These are phyloP conservation scores for Agrypnus murinus DNA, from an alignment of 2,888 invertebrate genomes.

Conservation along the genomic window DNA sequence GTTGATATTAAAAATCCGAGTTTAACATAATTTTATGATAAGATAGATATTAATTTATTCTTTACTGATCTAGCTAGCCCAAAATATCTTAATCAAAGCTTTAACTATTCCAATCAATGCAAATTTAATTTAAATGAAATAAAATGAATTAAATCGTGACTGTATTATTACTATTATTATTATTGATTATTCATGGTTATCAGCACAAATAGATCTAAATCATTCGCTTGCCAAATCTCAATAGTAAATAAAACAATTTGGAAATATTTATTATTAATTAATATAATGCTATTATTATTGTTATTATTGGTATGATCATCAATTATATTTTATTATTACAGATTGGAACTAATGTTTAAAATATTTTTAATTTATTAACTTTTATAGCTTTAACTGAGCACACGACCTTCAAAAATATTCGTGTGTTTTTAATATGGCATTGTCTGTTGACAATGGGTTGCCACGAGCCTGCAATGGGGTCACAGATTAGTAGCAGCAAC, in stretches of 20 bases:
- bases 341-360: too few species aligned
- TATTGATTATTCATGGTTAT: not conserved
- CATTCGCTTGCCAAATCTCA: constrained; percentile 9
- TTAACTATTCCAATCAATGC: not conserved
- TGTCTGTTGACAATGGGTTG: constrained; percentile 52
- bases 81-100: not conserved
- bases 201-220: constrained; percentile 7
- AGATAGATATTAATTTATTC: too few species aligned
- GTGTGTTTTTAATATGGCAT: constrained; percentile 45
- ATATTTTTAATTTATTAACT: too few species aligned
- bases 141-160: not conserved
- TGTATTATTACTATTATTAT: constrained; percentile 5
- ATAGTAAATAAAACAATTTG: not conserved
- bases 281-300: too few species aligned
- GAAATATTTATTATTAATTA: too few species aligned
- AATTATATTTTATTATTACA: too few species aligned
- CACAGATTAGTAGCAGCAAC: constrained; percentile 38
- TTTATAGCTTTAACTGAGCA: constrained; percentile 18
- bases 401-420: constrained; percentile 52
- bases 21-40: too few species aligned
- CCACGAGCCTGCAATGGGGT: constrained; percentile 48
- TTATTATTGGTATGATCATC: too few species aligned
- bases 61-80: too few species aligned
- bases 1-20: too few species aligned
- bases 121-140: not conserved